Evolutionary conservation across 1,140 invertebrate species (phyloP), one percentile per base, ranked within the genome.

Genomic region (Cyclina sinensis): DNA sequence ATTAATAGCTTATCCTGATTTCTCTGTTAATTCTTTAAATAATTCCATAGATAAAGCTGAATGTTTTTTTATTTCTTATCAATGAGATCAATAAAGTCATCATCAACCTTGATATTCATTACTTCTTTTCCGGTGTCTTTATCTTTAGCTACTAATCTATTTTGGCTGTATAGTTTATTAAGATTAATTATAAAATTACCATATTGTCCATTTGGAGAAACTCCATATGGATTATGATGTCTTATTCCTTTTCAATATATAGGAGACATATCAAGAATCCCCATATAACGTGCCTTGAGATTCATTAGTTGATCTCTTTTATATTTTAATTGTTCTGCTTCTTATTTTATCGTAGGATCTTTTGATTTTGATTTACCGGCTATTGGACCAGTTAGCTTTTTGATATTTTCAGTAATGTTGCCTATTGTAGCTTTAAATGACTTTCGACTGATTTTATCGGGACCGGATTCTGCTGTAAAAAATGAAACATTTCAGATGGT

Each of bases 171-270:
- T 11, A 65, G 62, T 30, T 65, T 30, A 59, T 59, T n/a, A 27
- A 59, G 18, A 27, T 59, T 18, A 59, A 59, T 59, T 9, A 21
- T 5, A n/a, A 59, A 21, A 59, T 59, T 59, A 21, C 57, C 57
- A 59, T 59, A 59, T 27, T 59, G 57, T 59, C 57, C 57, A 27
- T 59, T 27, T 59, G 57, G 7, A 59, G 57, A 59, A 59, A 59
- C 21, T 59, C 21, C 21, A 27, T 27, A 21, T 18, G 57, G 57
- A 59, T 59, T 59, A 5, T 59, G 14, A 43, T 4, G 14, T 14
- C 14, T 14, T 14, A 5, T 27, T 18, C 18, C 21, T 59, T 5
- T 59, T 21, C 18, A 21, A 59, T 59, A 21, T 59, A n/a, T n/a
- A n/a, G n/a, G n/a, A n/a, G n/a, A n/a, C n/a, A n/a, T n/a, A n/a